Evolutionary conservation across 2,113 vertebrate genomes (phyloP), one percentile per base, ranked within the genome.

Genomic region (Tragelaphus strepsiceros): DNA sequence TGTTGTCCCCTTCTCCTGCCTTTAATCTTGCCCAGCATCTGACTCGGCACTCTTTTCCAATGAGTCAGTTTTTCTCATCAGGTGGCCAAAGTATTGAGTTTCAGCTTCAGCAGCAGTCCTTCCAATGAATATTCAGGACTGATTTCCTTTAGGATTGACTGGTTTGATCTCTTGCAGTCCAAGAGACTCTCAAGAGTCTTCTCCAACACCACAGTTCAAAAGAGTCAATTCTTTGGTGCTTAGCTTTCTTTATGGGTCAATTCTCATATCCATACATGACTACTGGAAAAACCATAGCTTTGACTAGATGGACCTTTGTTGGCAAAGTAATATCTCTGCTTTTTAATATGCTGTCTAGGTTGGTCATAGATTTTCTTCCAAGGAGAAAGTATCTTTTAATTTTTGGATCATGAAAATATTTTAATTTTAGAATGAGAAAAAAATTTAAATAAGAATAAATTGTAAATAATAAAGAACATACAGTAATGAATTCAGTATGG

Each of bases 381-480:
- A 39, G 67, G 67, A 71, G 19, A 71, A 71, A 71, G n/a, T 71
- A n/a, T 71, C 16, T 71, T 71, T 71, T 71, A 43, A 43, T 82
- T 32, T 43, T 11, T 35, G n/a, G 26, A 10, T 11, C 46, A 77
- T 4, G 81, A 61, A 90, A 43, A 88, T 88, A 9, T 53, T 78
- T 90, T 54, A 80, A 84, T 28, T 85, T 92, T 54, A 85, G 94
- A 89, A 89, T 94, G 83, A 10, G 51, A 35, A 61, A 46, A 61
- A 30, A 61, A 32, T 81, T 49, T 81, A 53, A 81, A n/a, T 32
- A 81, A 81, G 78, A 81, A 81, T 53, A 32, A 35, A 85, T 46
- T 46, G 46, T 28, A 16, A 87, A 30, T 64, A 74, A 61, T 58
- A 54, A 89, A 64, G 78, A 21, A 32, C 22, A 58, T 59, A 54